Percentiles rank a stretch among this genome's conserved stretches.
phyloP scores from a whole-genome alignment of 1,140 invertebrate genomes.

The Globodera ellingtonae region DNA sequence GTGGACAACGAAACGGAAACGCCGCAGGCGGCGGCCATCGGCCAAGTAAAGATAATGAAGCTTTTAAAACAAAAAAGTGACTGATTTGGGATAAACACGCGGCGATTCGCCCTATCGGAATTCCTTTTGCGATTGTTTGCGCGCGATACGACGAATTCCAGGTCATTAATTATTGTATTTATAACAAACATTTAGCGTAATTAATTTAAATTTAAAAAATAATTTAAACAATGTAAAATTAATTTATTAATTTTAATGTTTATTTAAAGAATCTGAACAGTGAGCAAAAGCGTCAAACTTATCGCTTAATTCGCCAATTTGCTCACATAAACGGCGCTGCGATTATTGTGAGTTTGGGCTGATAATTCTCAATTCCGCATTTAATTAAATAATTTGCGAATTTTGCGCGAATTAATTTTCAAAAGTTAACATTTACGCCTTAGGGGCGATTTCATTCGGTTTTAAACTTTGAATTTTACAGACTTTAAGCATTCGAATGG shows the following conservation, averaged over 20 bases:
- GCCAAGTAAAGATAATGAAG: not conserved
- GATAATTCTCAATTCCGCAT: not conserved
- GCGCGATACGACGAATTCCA: slow-evolving; percentile 39
- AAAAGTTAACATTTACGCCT: not conserved
- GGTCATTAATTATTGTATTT: slow-evolving; percentile 3
- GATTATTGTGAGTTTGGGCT: slow-evolving; percentile 11
- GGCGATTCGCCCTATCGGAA: slow-evolving; percentile 26
- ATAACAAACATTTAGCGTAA: not conserved
- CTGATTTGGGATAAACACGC: slow-evolving; percentile 26
- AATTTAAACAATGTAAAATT: not conserved
- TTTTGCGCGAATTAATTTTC: not conserved
- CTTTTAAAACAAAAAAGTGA: not conserved
- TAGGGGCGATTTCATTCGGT: not conserved
- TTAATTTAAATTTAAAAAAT: not conserved
- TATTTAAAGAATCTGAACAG: slow-evolving; percentile 40
- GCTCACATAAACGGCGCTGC: slow-evolving; percentile 41
- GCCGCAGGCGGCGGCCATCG: not conserved
- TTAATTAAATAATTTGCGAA: not conserved
- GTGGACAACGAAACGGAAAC: not conserved
- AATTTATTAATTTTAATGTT: not conserved
- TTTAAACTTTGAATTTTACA: not conserved
- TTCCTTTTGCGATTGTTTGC: slow-evolving; percentile 27
- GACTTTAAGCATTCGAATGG: slow-evolving; percentile 26
- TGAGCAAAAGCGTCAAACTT: slow-evolving; percentile 33
- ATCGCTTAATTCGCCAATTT: slow-evolving; percentile 35